Evolutionary conservation across 2,113 vertebrate genomes (phyloP), one percentile per base, ranked within the genome.

Genomic region (Halichoerus grypus): DNA sequence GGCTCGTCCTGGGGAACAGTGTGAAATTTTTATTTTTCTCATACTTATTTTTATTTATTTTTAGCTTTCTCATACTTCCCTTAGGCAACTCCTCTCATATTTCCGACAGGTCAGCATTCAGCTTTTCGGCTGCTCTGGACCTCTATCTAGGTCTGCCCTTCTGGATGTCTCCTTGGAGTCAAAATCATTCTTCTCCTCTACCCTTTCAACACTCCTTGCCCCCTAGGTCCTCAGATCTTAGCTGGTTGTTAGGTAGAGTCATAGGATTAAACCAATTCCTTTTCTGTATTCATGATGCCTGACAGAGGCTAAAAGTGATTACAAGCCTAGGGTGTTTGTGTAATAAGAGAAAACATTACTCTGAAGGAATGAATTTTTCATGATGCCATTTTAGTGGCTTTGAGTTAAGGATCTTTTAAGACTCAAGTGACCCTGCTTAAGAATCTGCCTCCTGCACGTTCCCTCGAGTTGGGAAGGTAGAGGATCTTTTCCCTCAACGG

Each of bases 341-440:
- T 86, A 72, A 13, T 28, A 79, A 24, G 72, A 81, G 16, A 93
- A 88, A 77, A 46, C 12, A 16, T 88, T 85, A 36, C 13, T 84
- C 39, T 59, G 65, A 88, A 79, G 59, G 72, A 65, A 83, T 33
- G 16, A 85, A 13, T 57, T 77, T 72, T 49, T 69, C 74, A 15
- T 26, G 63, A 51, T 67, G 57, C 42, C 51, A n/a, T 63, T 67
- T 55, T 83, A 86, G 15, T 36, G 57, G 24, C 61, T 97, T 89
- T 36, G 21, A 85, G 42, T 36, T 36, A 28, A 81, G 55, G 65
- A 31, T 10, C 3, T 77, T 63, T 87, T 36, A 18, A 79, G 42
- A 80, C 19, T 67, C 16, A 51, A 28, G 28, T 14, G 26, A 76
- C 39, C 71, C 33, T 69, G 46, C 53, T 65, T 4, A 51, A 51